Evolutionary conservation across 2,888 invertebrate species (phyloP).

Genomic region (Agrotis puta): DNA sequence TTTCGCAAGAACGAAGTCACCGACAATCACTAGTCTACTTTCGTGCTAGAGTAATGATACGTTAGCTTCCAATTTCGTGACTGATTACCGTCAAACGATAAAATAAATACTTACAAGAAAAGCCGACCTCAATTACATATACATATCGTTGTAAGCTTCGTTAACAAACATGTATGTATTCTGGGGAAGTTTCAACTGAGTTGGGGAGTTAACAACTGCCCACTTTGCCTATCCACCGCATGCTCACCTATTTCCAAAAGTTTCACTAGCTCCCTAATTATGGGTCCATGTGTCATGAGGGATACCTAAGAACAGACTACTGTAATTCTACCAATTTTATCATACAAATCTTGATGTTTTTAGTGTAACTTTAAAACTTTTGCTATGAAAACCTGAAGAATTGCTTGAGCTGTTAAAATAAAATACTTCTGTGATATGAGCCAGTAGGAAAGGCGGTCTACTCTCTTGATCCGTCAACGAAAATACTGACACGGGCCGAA

Average conservation of each 20-base stretch:
- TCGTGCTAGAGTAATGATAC: constrained; percentile 46
- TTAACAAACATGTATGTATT: constrained; percentile 22
- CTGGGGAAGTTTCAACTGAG: constrained; percentile 33
- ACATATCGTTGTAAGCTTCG: constrained; percentile 21
- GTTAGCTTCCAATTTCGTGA: constrained; percentile 58
- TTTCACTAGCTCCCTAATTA: constrained; percentile 33
- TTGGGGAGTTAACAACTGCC: constrained; percentile 35
- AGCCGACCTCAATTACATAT: constrained; percentile 18
- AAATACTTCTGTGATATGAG: constrained; percentile 4
- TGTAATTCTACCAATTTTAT: constrained; percentile 23
- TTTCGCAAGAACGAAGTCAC: constrained; percentile 4
- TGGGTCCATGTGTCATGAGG: constrained; percentile 42
- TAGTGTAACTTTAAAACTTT: constrained; percentile 8
- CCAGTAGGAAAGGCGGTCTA: background rate
- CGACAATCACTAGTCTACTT: constrained; percentile 9
- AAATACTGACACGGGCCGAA: no score
- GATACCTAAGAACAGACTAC: constrained; percentile 15
- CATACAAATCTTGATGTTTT: constrained; percentile 28
- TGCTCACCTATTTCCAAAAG: constrained; percentile 46
- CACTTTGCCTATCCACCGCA: constrained; percentile 43
- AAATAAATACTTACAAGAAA: constrained; percentile 48
- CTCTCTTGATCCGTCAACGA: no score
- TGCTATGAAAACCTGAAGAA: constrained; percentile 29
- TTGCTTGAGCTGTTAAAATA: constrained; percentile 24
- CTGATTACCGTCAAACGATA: constrained; percentile 55